Evolutionary conservation across 1,140 invertebrate species (phyloP), one percentile per base, ranked within the genome.

Genomic region (Euborellia annulipes): DNA sequence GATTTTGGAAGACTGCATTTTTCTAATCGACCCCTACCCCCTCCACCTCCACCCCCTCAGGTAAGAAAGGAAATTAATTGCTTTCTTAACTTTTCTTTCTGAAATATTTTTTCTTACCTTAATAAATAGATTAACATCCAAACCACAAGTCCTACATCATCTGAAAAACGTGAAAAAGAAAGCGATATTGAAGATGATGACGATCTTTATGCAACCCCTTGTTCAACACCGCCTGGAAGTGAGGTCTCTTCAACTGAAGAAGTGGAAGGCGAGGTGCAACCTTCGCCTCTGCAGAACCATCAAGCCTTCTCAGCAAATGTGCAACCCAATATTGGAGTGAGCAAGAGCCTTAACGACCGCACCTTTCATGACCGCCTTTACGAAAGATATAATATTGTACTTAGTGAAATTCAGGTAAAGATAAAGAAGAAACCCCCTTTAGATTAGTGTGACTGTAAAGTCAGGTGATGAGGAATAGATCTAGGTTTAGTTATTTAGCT

Each of bases 181-280:
- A 41, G 40, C 7, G 55, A 58, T 19, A 53, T 64, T 14, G 65
- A 67, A 38, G 63, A 64, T 14, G 59, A 60, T 7, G 53, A 56
- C 4, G 62, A 62, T 13, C 6, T 75, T 54, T 96, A 88, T 62
- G 74, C 88, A 59, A 96, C 91, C 3, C 91, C 90, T 9, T 87
- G 87, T 57, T 92, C 88, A 3, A 92, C 89, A 13, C 90, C 90
- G 6, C 84, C 82, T n/a, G 78, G 75, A 11, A 83, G 79, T 55
- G 71, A 80, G 53, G 74, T 71, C 13, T 21, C 40, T 23, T 21
- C 19, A 13, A 22, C 18, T 23, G 18, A 18, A 21, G 40, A 41
- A 22, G 40, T 19, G 4, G 23, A 27, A 27, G 2, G 51, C 55
- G 34, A 50, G 49, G 32, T 19, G 21, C 46, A 43, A 14, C 39